phyloP scores from a whole-genome alignment of 2,888 invertebrate species.

The Halictus ligatus region DNA sequence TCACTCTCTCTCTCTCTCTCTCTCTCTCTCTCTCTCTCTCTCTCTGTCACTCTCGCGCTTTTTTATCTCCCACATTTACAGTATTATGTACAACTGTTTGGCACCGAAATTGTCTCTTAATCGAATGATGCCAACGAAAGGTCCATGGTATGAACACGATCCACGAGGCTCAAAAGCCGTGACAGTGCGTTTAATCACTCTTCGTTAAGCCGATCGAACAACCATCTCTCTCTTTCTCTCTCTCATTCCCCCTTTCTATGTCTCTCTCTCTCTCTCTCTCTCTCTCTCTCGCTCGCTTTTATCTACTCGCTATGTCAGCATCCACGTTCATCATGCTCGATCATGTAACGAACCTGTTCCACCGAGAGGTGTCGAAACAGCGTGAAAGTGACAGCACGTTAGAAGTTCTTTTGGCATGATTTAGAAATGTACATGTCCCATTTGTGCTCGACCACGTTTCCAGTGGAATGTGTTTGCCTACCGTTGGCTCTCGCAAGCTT shows the following conservation, averaged over 20 bases:
- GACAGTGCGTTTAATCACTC: conserved; percentile 15
- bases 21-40: conserved; percentile 12
- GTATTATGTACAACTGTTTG: conserved; percentile 83
- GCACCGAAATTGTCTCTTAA: conserved; percentile 78
- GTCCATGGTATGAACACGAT: conserved; percentile 62
- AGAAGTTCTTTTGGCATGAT: conserved; percentile 73
- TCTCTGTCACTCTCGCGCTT: conserved; percentile 4
- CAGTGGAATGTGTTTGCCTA: conserved; percentile 76
- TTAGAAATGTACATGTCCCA: conserved; percentile 70
- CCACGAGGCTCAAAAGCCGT: conserved; percentile 27
- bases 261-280: background rate
- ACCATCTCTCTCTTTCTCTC: background rate
- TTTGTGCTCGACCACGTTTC: conserved; percentile 70
- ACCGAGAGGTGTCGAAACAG: conserved; percentile 66
- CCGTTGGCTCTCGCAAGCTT: conserved; percentile 56
- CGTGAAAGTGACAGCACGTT: conserved; percentile 67
- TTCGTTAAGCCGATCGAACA: conserved; percentile 18
- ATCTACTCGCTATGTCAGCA: background rate
- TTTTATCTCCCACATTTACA: conserved; percentile 78
- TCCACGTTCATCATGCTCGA: background rate
- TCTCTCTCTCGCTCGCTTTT: background rate
- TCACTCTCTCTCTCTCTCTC: conserved; percentile 14
- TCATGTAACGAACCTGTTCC: conserved; percentile 9
- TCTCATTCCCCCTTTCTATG: background rate
- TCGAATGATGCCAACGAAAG: conserved; percentile 67